Conservation (phyloP, 2,888 invertebrate genomes). For the Amphipoea lucens region DNA sequence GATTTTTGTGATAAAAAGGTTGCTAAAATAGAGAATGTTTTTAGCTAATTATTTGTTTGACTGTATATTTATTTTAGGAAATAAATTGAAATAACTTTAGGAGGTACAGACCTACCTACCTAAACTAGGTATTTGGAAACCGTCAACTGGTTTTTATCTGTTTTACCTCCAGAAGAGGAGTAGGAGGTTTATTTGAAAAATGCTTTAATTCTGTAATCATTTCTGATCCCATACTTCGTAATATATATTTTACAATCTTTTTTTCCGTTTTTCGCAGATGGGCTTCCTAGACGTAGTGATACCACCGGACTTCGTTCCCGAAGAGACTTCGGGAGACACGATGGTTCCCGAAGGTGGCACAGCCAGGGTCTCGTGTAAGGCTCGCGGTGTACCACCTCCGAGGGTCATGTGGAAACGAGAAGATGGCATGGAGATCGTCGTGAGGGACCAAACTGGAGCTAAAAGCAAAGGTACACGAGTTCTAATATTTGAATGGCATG, state of each 20-base stretch:
- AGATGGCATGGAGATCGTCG: slow-evolving; percentile 93
- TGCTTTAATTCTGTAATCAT: background rate
- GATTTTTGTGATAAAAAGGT: slow-evolving; percentile 8
- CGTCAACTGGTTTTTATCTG: background rate
- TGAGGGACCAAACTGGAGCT: slow-evolving; percentile 91
- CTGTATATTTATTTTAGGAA: background rate
- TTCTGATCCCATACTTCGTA: background rate
- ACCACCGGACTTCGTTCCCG: slow-evolving; percentile 94
- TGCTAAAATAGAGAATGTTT: background rate
- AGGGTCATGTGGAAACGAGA: slow-evolving; percentile 94
- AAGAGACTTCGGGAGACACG: slow-evolving; percentile 95
- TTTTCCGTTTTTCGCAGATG: slow-evolving; percentile 87
- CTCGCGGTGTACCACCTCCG: slow-evolving; percentile 93
- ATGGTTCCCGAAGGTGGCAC: slow-evolving; percentile 94
- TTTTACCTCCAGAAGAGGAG: background rate
- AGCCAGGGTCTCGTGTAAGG: slow-evolving; percentile 91
- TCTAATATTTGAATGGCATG: background rate
- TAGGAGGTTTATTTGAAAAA: background rate
- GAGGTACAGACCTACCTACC: background rate
- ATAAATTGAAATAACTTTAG: no score
- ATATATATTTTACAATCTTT: background rate
- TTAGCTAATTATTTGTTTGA: background rate
- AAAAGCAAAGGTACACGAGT: slow-evolving; percentile 88
- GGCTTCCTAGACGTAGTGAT: slow-evolving; percentile 94
- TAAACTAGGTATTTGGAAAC: background rate